Percentiles rank a stretch among this genome's conserved stretches.
These are phyloP conservation scores for Stictocephala bisonia DNA, from an alignment of 2,888 invertebrate genomes.

Conservation along the genomic window DNA sequence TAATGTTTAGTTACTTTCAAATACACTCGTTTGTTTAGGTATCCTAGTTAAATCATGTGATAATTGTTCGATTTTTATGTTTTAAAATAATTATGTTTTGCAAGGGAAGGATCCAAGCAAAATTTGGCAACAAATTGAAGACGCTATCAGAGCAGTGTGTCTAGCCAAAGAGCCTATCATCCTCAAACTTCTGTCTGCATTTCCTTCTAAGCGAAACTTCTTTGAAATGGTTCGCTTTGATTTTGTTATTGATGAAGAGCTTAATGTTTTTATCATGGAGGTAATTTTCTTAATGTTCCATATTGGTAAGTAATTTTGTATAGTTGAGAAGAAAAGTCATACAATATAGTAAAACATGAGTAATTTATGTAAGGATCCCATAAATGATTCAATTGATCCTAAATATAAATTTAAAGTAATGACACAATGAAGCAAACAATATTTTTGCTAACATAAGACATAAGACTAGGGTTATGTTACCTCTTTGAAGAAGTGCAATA, in stretches of 20 bases:
- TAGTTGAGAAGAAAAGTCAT: no score
- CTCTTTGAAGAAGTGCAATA: no score
- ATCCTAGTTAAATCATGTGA: not conserved
- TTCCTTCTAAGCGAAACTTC: conserved; percentile 75
- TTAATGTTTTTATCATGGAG: conserved; percentile 91
- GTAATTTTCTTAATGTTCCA: conserved; percentile 60
- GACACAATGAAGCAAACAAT: no score
- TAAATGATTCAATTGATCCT: no score
- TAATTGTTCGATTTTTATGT: not conserved
- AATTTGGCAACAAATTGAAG: conserved; percentile 85
- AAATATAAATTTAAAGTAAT: no score
- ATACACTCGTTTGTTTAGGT: not conserved
- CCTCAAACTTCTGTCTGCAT: conserved; percentile 69
- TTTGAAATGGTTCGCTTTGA: conserved; percentile 97
- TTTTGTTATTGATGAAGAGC: conserved; percentile 87
- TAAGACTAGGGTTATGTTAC: no score
- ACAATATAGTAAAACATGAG: no score
- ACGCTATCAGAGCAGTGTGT: conserved; percentile 78
- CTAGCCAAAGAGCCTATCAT: conserved; percentile 79
- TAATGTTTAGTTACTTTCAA: no score
- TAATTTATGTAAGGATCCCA: no score
- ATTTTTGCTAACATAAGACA: no score
- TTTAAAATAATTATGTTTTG: conserved; percentile 7
- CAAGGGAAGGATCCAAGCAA: conserved; percentile 72
- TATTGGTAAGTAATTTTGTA: no score